Conservation (phyloP, 2,113 vertebrate species). For the Anarrhichthys ocellatus region DNA sequence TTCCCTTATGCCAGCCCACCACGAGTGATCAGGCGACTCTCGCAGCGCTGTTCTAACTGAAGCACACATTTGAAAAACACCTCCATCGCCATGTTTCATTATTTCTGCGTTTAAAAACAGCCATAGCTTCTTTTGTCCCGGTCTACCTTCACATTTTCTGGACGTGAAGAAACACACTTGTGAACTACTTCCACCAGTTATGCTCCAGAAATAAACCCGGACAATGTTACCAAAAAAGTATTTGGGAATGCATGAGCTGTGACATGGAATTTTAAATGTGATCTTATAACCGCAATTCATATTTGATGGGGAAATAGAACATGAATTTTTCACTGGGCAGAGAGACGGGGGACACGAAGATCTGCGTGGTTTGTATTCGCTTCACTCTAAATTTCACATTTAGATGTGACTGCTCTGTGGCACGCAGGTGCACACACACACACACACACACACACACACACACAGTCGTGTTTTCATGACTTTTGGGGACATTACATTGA, state of each 20-base stretch:
- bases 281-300: conserved; percentile 76
- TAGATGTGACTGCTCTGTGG: conserved; percentile 22
- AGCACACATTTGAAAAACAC: conserved; percentile 55
- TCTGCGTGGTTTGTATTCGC: conserved; percentile 33
- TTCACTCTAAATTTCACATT: conserved; percentile 47
- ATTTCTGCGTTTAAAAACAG: conserved; percentile 39
- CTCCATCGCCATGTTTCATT: conserved; percentile 43
- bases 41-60: conserved; percentile 26
- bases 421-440: conserved; percentile 8
- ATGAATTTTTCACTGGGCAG: conserved; percentile 67
- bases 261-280: conserved; percentile 69
- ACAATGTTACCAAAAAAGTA: conserved; percentile 12
- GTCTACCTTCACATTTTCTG: conserved; percentile 6
- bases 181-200: conserved; percentile 3
- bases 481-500: too few species aligned
- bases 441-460: not conserved
- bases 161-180: conserved; percentile 16
- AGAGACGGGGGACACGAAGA: not conserved
- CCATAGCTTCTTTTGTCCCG: conserved; percentile 11
- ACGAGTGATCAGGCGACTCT: conserved; percentile 68
- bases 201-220: conserved; percentile 31
- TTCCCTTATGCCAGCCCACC: conserved; percentile 62
- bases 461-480: too few species aligned
- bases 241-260: conserved; percentile 60
- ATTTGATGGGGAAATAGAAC: conserved; percentile 76